Evolutionary conservation across 2,113 vertebrate genomes (phyloP).

Genomic region (Suricata suricatta): DNA sequence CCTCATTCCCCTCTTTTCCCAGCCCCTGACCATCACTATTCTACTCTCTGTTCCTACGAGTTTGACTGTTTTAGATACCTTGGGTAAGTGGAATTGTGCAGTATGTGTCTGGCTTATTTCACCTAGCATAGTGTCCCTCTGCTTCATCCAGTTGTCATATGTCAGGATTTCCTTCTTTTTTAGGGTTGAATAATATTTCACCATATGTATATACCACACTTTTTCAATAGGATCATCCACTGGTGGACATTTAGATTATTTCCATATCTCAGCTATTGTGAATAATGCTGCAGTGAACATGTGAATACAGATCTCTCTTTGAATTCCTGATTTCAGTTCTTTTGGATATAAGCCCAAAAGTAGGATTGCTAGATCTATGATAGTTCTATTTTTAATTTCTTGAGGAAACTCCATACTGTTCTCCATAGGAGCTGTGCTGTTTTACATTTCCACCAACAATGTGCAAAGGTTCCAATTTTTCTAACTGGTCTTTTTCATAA

Average conservation of each 20-base stretch:
- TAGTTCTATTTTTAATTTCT: not conserved
- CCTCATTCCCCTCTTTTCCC: not conserved
- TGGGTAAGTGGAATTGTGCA: not conserved
- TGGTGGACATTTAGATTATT: not conserved
- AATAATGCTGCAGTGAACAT: not conserved
- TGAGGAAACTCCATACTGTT: not conserved
- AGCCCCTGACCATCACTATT: not conserved
- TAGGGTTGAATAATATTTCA: not conserved
- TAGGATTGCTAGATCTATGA: not conserved
- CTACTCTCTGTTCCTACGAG: not conserved
- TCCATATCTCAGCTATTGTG: not conserved
- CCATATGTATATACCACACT: not conserved
- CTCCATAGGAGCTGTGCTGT: not conserved
- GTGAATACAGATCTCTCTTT: not conserved
- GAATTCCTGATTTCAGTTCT: not conserved
- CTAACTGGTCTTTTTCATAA: not conserved
- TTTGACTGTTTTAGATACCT: not conserved
- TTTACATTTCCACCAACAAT: not conserved
- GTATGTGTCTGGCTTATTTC: not conserved
- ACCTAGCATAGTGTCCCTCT: not conserved
- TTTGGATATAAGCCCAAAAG: not conserved
- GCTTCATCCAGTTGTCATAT: not conserved
- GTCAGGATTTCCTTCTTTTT: not conserved
- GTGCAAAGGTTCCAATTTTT: not conserved
- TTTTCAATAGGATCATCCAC: not conserved